Conservation (phyloP, 30 jellyfish, hydroid and myxozoan species). For the Catostylus mosaicus region DNA sequence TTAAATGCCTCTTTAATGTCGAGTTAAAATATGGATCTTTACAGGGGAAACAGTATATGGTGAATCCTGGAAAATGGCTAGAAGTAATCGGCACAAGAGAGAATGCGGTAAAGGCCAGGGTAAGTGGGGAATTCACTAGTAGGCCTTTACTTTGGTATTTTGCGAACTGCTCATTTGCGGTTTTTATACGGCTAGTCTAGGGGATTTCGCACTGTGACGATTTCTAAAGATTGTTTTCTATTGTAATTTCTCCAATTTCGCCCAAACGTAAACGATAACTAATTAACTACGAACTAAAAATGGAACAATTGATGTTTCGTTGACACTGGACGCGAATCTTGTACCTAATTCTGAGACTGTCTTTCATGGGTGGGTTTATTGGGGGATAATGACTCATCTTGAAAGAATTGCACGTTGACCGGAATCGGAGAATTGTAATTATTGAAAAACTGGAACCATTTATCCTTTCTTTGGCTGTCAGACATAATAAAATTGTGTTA, state of each 20-base stretch:
- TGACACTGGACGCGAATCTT: not conserved
- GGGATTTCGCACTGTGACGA: slow-evolving; percentile 66
- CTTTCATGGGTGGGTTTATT: not conserved
- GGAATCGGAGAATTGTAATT: slow-evolving; percentile 17
- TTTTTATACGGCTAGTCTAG: slow-evolving; percentile 46
- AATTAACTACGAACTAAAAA: not conserved
- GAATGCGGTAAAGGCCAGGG: slow-evolving; percentile 93
- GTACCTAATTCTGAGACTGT: not conserved
- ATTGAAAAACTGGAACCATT: not conserved
- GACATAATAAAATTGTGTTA: not conserved
- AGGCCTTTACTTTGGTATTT: slow-evolving; percentile 11
- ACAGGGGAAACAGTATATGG: slow-evolving; percentile 96
- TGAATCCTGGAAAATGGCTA: slow-evolving; percentile 92
- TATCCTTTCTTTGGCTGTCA: not conserved
- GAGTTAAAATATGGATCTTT: slow-evolving; percentile 80
- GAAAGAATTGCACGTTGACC: not conserved
- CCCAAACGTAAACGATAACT: slow-evolving; percentile 16
- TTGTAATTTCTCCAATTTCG: slow-evolving; percentile 37
- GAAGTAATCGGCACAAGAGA: slow-evolving; percentile 82
- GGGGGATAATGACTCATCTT: slow-evolving; percentile 16
- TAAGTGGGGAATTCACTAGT: slow-evolving; percentile 35
- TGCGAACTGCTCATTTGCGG: slow-evolving; percentile 61
- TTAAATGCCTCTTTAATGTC: slow-evolving; percentile 79
- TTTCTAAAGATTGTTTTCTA: slow-evolving; percentile 49
- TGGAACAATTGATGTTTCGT: not conserved